Evolutionary conservation across 2,113 vertebrate species (phyloP).

Genomic region (Acinonyx jubatus): DNA sequence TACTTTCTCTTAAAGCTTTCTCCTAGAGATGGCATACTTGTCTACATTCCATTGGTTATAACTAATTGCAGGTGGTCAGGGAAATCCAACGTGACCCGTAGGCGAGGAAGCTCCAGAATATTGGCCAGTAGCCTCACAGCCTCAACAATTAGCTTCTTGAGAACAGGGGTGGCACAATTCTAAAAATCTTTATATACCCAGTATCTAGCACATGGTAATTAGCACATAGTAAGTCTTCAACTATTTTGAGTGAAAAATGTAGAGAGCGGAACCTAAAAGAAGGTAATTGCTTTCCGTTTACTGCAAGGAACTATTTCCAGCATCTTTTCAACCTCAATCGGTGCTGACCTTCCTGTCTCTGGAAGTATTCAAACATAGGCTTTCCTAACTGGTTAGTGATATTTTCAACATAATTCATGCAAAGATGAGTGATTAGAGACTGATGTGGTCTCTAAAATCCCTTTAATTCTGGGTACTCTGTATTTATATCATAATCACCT

Average conservation of each 20-base stretch:
- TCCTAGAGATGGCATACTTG: background rate
- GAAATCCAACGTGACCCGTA: background rate
- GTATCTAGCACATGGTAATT: background rate
- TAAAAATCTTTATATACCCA: background rate
- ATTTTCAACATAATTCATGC: background rate
- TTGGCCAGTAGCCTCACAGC: background rate
- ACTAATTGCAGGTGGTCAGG: background rate
- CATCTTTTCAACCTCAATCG: background rate
- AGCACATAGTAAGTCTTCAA: background rate
- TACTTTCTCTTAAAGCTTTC: background rate
- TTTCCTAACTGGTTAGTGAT: background rate
- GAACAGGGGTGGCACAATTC: background rate
- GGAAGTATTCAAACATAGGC: background rate
- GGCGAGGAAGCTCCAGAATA: background rate
- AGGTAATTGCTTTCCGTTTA: background rate
- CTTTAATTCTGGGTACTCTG: conserved; percentile 21
- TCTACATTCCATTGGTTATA: background rate
- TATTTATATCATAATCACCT: background rate
- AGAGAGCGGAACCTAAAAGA: background rate
- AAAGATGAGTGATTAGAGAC: background rate
- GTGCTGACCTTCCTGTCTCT: background rate
- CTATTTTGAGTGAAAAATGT: conserved; percentile 5
- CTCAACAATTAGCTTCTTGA: background rate
- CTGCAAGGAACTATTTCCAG: background rate
- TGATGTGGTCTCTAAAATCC: background rate